Percentiles rank a stretch among this genome's conserved stretches.
These are phyloP conservation scores for Passer montanus DNA, from an alignment of 2,113 vertebrate genomes.

Conservation along the genomic window DNA sequence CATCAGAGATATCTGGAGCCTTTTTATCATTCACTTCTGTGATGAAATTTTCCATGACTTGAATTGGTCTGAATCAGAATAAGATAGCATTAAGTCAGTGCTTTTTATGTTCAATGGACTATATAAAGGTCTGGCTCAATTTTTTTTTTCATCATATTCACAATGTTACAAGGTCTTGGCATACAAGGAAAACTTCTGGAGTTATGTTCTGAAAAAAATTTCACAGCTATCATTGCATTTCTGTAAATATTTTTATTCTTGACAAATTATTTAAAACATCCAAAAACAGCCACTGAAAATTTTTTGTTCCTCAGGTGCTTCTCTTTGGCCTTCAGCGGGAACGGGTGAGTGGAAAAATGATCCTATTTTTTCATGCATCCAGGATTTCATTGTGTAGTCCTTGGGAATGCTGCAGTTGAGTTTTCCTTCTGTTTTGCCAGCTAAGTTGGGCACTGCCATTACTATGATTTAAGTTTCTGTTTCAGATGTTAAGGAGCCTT, in stretches of 20 bases:
- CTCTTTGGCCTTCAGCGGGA: background rate
- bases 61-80: background rate
- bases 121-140: background rate
- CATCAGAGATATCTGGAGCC: background rate
- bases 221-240: background rate
- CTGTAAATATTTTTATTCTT: background rate
- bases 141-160: background rate
- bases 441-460: background rate
- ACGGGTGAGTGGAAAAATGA: background rate
- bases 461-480: background rate
- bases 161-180: background rate
- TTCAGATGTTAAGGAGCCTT: background rate
- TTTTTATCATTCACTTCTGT: background rate
- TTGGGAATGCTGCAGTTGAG: background rate
- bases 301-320: background rate
- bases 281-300: background rate
- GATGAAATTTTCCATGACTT: background rate
- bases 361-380: background rate
- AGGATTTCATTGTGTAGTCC: background rate
- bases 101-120: background rate
- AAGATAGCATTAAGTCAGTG: background rate
- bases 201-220: background rate
- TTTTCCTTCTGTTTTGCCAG: background rate
- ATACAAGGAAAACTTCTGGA: background rate
- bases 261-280: background rate